Evolutionary conservation across 35 echinoderm and acorn worm genomes (phyloP).

Genomic region (Lytechinus pictus): DNA sequence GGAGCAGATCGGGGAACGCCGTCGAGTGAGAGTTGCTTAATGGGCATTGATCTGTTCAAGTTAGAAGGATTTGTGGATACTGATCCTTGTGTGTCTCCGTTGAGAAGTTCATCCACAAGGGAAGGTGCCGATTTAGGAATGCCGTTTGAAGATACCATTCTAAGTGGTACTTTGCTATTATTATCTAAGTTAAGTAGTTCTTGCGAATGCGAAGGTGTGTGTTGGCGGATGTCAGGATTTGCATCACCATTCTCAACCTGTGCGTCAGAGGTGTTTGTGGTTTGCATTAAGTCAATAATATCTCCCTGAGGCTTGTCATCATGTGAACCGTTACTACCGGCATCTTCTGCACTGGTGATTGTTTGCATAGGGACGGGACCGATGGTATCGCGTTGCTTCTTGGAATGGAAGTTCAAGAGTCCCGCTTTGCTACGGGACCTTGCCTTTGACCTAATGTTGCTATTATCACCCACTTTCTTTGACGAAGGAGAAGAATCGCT

Average conservation of each 20-base stretch:
- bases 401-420: constrained; percentile 35
- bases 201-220: neutral
- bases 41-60: constrained; percentile 27
- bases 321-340: constrained; percentile 27
- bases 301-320: constrained; percentile 20
- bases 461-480: neutral
- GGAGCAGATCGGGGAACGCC: constrained; percentile 32
- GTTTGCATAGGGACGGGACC: constrained; percentile 51
- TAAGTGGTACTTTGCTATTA: neutral
- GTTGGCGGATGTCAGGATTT: neutral
- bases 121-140: constrained; percentile 39
- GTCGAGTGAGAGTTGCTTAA: constrained; percentile 36
- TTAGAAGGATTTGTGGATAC: neutral
- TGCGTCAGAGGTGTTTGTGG: neutral
- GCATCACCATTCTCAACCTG: constrained; percentile 12
- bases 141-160: constrained; percentile 31
- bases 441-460: neutral
- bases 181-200: constrained; percentile 26
- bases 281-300: constrained; percentile 15
- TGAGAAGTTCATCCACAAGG: constrained; percentile 27
- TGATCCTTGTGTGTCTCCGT: neutral
- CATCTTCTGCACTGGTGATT: constrained; percentile 48
- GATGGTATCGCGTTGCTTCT: constrained; percentile 28
- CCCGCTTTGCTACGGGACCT: neutral
- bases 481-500: neutral